Percentiles rank a stretch among this genome's conserved stretches.
Evolutionary conservation across 2,113 vertebrate species (phyloP).

Genomic region (Australoheros scitulus): DNA sequence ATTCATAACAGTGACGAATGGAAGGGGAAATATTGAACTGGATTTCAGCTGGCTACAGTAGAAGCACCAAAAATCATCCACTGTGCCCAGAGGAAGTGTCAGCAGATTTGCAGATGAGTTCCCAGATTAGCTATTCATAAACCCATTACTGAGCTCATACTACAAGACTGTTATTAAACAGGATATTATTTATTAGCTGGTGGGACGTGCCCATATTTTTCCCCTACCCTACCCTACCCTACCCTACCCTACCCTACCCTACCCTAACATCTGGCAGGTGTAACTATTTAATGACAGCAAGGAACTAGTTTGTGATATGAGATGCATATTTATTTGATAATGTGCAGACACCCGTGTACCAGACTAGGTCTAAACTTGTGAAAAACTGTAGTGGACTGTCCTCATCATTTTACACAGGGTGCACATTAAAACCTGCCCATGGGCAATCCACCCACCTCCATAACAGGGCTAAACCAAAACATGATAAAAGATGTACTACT

Average conservation of each 20-base stretch:
- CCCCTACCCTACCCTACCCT: no score
- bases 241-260: no score
- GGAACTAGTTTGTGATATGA: not conserved
- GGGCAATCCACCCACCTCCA: not conserved
- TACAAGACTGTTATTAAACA: not conserved
- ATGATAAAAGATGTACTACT: not conserved
- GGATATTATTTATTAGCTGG: conserved; percentile 1
- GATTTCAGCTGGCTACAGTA: not conserved
- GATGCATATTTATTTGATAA: not conserved
- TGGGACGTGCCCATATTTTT: not conserved
- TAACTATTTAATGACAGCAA: not conserved
- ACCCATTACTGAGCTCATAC: not conserved
- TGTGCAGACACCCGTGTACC: not conserved
- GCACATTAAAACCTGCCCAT: not conserved
- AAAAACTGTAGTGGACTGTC: not conserved
- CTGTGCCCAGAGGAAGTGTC: conserved; percentile 1
- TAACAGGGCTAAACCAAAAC: not conserved
- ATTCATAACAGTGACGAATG: not conserved
- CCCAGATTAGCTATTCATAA: conserved; percentile 9
- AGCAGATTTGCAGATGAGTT: not conserved
- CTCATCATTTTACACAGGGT: not conserved
- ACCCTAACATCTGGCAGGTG: not conserved
- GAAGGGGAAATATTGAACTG: not conserved
- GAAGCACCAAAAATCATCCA: not conserved
- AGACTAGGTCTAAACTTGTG: not conserved